Percentiles rank a stretch among this genome's conserved stretches.
Evolutionary conservation across 2,888 invertebrate genomes (phyloP).

Genomic region (Unio pictorum): DNA sequence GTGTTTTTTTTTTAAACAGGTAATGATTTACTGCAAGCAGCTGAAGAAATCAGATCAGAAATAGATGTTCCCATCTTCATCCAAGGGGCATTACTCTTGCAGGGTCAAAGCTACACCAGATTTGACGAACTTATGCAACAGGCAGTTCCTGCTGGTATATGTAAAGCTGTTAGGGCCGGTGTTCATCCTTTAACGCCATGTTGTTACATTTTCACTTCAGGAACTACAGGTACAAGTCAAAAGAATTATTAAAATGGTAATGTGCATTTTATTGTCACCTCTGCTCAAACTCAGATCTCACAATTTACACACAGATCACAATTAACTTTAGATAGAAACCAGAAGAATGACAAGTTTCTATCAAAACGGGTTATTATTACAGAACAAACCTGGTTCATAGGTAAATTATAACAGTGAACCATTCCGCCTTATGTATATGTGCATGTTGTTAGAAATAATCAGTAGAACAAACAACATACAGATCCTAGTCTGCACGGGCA

Average conservation of each 20-base stretch:
- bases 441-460: no score
- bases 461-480: no score
- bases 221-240: constrained; percentile 58
- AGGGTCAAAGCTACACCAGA: constrained; percentile 30
- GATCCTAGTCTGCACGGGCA: no score
- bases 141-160: constrained; percentile 35
- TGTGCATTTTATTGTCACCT: no score
- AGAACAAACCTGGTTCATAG: no score
- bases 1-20: constrained; percentile 26
- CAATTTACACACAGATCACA: no score
- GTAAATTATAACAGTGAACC: no score
- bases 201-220: constrained; percentile 95
- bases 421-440: no score
- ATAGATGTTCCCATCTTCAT: constrained; percentile 47
- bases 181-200: constrained; percentile 71
- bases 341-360: no score
- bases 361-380: no score
- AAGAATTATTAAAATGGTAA: background rate
- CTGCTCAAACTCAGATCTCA: no score
- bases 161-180: constrained; percentile 26
- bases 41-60: constrained; percentile 44
- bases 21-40: constrained; percentile 44
- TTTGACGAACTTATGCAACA: constrained; percentile 49
- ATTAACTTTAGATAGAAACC: no score
- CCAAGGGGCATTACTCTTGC: constrained; percentile 29